phyloP scores from a whole-genome alignment of 2,113 vertebrate genomes.

The Poicephalus meyeri region DNA sequence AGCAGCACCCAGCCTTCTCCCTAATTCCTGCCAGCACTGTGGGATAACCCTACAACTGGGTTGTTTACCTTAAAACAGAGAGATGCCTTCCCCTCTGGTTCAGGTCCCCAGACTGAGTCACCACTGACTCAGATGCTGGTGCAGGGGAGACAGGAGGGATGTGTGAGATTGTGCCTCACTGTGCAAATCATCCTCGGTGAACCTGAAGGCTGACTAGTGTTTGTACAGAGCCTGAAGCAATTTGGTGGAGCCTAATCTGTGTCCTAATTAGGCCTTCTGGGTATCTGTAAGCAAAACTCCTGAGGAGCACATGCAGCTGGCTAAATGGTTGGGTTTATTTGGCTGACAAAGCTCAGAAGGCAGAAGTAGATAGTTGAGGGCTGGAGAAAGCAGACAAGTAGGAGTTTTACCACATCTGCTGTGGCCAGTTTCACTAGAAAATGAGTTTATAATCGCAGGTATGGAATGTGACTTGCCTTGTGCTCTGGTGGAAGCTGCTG shows the following conservation, averaged over 20 bases:
- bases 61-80: neutral
- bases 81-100: neutral
- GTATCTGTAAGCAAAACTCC: neutral
- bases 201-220: neutral
- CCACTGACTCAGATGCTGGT: fast-evolving
- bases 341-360: neutral
- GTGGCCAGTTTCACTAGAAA: neutral
- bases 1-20: neutral
- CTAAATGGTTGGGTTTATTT: neutral
- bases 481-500: neutral
- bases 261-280: neutral
- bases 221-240: neutral
- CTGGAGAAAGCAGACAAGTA: neutral
- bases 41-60: neutral
- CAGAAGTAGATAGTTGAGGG: neutral
- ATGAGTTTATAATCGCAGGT: neutral
- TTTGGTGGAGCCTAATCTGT: neutral
- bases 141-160: neutral
- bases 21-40: neutral
- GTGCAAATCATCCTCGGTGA: neutral
- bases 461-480: neutral
- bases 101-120: neutral
- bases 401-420: neutral
- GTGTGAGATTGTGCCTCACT: fast-evolving
- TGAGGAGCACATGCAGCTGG: neutral